Evolutionary conservation across 2,113 vertebrate species (phyloP).

Genomic region (Cephalopholis sonnerati): DNA sequence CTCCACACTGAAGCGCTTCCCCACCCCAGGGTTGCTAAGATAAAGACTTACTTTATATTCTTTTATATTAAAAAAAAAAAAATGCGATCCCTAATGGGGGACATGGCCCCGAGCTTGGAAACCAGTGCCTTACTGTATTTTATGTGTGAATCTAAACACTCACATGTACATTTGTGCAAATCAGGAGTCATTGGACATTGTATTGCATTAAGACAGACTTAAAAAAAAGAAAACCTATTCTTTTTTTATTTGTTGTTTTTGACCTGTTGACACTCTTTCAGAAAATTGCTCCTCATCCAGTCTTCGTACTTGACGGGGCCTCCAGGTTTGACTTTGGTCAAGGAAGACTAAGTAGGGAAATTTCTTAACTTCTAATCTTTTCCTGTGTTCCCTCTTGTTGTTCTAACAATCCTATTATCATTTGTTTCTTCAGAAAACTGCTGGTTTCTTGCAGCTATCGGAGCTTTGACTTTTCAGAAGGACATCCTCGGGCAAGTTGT

Average conservation of each 20-base stretch:
- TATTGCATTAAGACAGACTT: no score
- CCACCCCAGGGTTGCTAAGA: no score
- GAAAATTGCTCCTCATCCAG: slow-evolving; percentile 64
- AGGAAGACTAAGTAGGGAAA: slow-evolving; percentile 74
- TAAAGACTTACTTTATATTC: no score
- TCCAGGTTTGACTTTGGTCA: slow-evolving; percentile 83
- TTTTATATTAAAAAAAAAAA: no score
- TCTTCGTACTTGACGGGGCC: slow-evolving; percentile 68
- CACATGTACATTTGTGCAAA: no score
- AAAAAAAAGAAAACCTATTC: neutral
- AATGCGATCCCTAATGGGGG: no score
- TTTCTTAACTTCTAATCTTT: neutral
- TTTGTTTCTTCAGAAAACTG: slow-evolving; percentile 75
- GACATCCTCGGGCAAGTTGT: slow-evolving; percentile 60
- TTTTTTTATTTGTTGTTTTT: neutral
- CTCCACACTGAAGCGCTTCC: no score
- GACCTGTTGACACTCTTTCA: slow-evolving; percentile 33
- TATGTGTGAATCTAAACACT: no score
- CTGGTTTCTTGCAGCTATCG: slow-evolving; percentile 86
- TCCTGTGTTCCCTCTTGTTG: fast-evolving
- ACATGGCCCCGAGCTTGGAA: no score
- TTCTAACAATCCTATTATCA: neutral
- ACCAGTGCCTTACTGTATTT: no score
- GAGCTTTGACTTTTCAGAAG: slow-evolving; percentile 78
- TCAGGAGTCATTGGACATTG: no score